These are phyloP conservation scores for Brachylomia viminalis DNA, from an alignment of 2,888 invertebrate species.

Conservation along the genomic window DNA sequence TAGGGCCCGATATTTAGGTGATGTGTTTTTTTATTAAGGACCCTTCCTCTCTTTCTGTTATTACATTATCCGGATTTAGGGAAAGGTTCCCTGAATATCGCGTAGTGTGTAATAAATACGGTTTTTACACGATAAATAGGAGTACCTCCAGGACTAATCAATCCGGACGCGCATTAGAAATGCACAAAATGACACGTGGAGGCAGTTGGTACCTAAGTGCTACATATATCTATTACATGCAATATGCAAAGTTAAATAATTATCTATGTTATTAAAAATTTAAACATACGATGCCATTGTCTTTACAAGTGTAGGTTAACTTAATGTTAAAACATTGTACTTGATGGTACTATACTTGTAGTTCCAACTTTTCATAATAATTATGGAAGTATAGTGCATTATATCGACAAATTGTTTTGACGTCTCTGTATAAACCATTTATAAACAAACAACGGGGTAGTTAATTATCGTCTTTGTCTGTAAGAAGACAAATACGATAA, in stretches of 20 bases:
- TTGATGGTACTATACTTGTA: conserved; percentile 7
- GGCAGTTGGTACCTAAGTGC: neutral
- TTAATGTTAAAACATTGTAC: conserved; percentile 44
- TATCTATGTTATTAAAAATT: conserved; percentile 56
- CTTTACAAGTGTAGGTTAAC: conserved; percentile 23
- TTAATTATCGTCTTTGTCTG: too few relatives aligned
- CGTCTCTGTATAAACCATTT: neutral
- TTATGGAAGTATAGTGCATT: conserved; percentile 14
- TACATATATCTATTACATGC: neutral
- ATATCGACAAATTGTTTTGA: conserved; percentile 29
- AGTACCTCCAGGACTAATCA: neutral
- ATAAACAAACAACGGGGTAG: neutral
- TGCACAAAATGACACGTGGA: neutral
- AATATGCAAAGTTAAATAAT: conserved; percentile 9
- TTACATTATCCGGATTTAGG: too few relatives aligned
- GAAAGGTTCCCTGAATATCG: too few relatives aligned
- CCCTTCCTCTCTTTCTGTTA: too few relatives aligned
- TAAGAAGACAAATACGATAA: conserved; percentile 10
- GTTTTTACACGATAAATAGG: too few relatives aligned
- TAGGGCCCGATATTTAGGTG: too few relatives aligned
- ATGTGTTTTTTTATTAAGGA: too few relatives aligned
- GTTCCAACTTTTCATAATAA: conserved; percentile 38
- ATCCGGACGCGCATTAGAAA: neutral
- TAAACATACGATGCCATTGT: conserved; percentile 51
- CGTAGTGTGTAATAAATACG: too few relatives aligned